These are phyloP conservation scores for Prosapia bicincta DNA, from an alignment of 2,888 invertebrate genomes.

Conservation along the genomic window DNA sequence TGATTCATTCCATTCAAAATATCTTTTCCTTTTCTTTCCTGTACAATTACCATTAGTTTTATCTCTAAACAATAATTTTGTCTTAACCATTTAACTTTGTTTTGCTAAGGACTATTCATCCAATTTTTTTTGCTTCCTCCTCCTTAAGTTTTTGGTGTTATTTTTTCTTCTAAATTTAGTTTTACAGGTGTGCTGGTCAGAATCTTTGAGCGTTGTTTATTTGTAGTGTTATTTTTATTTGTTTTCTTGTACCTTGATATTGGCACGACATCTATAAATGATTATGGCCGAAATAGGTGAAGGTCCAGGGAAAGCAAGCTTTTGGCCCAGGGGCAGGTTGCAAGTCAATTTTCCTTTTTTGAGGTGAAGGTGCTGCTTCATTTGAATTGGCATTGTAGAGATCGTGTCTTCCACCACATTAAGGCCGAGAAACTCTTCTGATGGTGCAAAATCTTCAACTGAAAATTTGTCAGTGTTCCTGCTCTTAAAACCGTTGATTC, in stretches of 20 bases:
- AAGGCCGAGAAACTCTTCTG: neutral
- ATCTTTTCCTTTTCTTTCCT: neutral
- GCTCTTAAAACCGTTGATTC: neutral
- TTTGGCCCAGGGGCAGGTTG: neutral
- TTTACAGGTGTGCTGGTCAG: neutral
- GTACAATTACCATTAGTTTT: neutral
- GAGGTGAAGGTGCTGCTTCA: neutral
- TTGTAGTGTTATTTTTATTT: neutral
- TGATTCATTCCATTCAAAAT: neutral
- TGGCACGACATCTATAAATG: neutral
- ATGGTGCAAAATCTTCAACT: neutral
- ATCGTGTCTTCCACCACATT: neutral
- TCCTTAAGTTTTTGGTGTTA: neutral
- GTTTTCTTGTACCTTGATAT: neutral
- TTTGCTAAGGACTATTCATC: neutral
- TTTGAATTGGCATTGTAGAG: neutral
- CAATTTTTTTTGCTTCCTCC: neutral
- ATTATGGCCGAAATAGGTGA: neutral
- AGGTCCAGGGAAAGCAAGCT: neutral
- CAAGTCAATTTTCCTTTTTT: neutral
- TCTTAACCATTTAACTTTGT: neutral
- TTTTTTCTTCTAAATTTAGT: neutral
- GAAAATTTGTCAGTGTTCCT: neutral
- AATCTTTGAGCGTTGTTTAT: neutral
- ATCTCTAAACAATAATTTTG: neutral